Evolutionary conservation across 2,888 invertebrate species (phyloP).

Genomic region (Ochlodes sylvanus): DNA sequence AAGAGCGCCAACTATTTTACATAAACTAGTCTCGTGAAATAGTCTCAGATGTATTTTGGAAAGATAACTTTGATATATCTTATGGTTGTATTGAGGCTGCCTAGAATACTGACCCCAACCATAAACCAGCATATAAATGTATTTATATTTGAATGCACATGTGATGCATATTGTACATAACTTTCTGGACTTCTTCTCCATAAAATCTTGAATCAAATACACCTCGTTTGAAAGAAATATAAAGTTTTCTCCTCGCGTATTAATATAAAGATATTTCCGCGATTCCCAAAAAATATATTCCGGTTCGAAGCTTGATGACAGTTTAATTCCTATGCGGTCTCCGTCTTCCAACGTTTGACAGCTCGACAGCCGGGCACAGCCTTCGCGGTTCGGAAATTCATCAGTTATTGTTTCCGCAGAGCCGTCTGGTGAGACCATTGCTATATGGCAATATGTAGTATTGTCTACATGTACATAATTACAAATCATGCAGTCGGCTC

Average conservation of each 20-base stretch:
- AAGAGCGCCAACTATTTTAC: conserved; percentile 31
- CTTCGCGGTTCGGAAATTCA: not conserved
- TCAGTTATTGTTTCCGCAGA: not conserved
- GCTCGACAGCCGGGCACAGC: not conserved
- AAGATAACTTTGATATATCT: not conserved
- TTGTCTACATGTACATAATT: not conserved
- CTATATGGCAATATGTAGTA: not conserved
- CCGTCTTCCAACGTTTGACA: not conserved
- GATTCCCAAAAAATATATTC: not conserved
- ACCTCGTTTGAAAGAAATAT: too few relatives aligned
- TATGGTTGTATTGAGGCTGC: too few relatives aligned
- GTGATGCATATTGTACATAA: too few relatives aligned
- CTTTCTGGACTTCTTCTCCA: too few relatives aligned
- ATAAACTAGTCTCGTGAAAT: conserved; percentile 27
- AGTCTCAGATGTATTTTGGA: not conserved
- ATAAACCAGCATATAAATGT: too few relatives aligned
- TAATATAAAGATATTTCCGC: too few relatives aligned
- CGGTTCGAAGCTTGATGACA: not conserved
- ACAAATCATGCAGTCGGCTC: not conserved
- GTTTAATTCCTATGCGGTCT: conserved; percentile 17
- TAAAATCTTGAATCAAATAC: too few relatives aligned
- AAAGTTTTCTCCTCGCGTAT: too few relatives aligned
- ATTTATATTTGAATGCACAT: too few relatives aligned
- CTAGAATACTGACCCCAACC: too few relatives aligned
- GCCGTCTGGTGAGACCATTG: not conserved